Percentiles rank a stretch among this genome's conserved stretches.
These are phyloP conservation scores for Crypturellus tataupa DNA, from an alignment of 2,797 vertebrate species.

Conservation along the genomic window DNA sequence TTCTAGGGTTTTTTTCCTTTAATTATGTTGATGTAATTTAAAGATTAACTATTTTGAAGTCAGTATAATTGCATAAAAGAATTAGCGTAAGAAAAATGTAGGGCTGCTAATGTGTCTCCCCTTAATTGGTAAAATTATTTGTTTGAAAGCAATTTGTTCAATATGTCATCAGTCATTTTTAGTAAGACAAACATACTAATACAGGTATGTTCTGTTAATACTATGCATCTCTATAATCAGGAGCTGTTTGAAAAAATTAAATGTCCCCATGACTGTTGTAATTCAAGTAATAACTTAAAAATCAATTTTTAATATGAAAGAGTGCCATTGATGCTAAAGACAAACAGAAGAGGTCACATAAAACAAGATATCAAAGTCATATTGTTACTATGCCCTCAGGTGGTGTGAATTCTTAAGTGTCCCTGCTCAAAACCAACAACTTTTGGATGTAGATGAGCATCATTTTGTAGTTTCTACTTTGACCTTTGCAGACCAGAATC, in stretches of 20 bases:
- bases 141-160: neutral
- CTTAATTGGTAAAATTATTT: neutral
- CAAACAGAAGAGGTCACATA: neutral
- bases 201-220: neutral
- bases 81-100: neutral
- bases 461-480: neutral
- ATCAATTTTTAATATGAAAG: neutral
- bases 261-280: neutral
- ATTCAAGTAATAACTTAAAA: neutral
- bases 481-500: neutral
- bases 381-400: neutral
- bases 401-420: neutral
- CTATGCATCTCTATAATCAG: neutral
- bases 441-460: neutral
- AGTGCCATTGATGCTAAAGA: accelerated
- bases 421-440: neutral
- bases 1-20: neutral
- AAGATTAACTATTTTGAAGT: neutral
- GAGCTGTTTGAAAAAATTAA: neutral
- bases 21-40: neutral
- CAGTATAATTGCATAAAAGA: neutral
- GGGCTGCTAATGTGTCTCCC: neutral
- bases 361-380: neutral
- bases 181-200: neutral
- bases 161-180: neutral